Evolutionary conservation across 2,888 invertebrate species (phyloP).

Genomic region (Neria commutata): DNA sequence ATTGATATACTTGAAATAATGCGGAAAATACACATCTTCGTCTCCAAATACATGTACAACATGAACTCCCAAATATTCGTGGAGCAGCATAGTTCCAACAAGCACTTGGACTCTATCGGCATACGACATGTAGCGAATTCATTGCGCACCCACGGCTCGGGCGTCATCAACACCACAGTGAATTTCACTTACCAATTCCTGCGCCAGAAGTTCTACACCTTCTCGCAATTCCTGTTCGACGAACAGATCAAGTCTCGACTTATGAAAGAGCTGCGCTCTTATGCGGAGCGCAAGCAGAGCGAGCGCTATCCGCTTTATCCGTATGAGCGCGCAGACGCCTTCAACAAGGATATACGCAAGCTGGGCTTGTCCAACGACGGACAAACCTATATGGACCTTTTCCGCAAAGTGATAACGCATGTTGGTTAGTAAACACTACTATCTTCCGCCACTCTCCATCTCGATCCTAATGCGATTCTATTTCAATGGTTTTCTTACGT

Average conservation of each 20-base stretch:
- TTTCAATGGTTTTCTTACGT: conserved; percentile 58
- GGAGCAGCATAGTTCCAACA: conserved; percentile 88
- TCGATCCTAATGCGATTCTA: background rate
- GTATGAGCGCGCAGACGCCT: conserved; percentile 91
- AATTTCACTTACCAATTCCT: conserved; percentile 94
- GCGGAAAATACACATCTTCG: conserved; percentile 94
- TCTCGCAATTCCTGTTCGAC: conserved; percentile 97
- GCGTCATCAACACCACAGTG: conserved; percentile 93
- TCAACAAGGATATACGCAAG: conserved; percentile 88
- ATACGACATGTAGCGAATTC: conserved; percentile 96
- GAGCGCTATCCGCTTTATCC: conserved; percentile 47
- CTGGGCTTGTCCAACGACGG: conserved; percentile 83
- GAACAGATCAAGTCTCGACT: conserved; percentile 96
- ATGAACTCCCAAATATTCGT: conserved; percentile 96
- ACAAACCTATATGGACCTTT: conserved; percentile 89
- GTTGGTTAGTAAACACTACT: conserved; percentile 69
- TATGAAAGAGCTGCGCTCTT: conserved; percentile 83
- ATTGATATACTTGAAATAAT: conserved; percentile 96
- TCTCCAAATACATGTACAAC: conserved; percentile 91
- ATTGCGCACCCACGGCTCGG: conserved; percentile 94
- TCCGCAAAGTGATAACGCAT: conserved; percentile 89
- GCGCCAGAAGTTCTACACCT: conserved; percentile 88
- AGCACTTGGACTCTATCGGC: conserved; percentile 93
- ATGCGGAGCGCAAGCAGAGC: conserved; percentile 68
- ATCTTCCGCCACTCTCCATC: background rate